Evolutionary conservation across 2,797 vertebrate genomes (phyloP), one percentile per base, ranked within the genome.

Genomic region (Bryconaethiops microstoma): DNA sequence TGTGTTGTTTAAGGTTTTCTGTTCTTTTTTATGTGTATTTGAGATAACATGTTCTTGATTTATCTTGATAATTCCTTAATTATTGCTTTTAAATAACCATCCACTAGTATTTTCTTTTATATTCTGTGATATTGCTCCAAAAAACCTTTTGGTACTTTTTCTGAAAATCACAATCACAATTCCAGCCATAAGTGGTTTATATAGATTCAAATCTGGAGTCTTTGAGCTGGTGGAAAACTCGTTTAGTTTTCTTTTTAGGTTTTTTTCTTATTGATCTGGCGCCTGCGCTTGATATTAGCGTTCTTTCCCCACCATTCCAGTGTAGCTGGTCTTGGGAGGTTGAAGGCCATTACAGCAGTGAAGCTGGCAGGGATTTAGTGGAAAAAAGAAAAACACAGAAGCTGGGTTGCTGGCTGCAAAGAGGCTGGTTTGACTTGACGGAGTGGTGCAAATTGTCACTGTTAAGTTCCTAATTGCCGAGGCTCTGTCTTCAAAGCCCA

Each of bases 391-490:
- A 87, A 84, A 84, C 82, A 82, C 83, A 83, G 74, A 29, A 0
- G 85, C 82, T 81, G 65, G 21, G 29, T 16, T 63, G 83, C 84
- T 86, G 77, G 83, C 81, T 21, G 83, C 77, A 80, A 80, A 84
- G 45, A 65, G 45, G 48, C 21, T 25, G 29, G 35, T 62, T 64
- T 50, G 57, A 80, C 72, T 82, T 85, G 87, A 89, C 82, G 79
- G 86, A 89, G 87, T 81, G 84, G 64, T 89, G 89, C 88, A 88
- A 90, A 92, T 90, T 90, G 89, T 92, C 88, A 88, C 87, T 25
- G 87, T 86, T 86, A 83, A 83, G 84, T 71, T 88, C 85, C 85
- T 89, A 91, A 91, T 90, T 89, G 89, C 80, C 82, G 83, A 87
- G 89, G 88, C 85, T 87, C 87, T 83, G 77, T 86, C 87, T 90